phyloP scores from a whole-genome alignment of 2,113 vertebrate species.

The Arenaria interpres region DNA sequence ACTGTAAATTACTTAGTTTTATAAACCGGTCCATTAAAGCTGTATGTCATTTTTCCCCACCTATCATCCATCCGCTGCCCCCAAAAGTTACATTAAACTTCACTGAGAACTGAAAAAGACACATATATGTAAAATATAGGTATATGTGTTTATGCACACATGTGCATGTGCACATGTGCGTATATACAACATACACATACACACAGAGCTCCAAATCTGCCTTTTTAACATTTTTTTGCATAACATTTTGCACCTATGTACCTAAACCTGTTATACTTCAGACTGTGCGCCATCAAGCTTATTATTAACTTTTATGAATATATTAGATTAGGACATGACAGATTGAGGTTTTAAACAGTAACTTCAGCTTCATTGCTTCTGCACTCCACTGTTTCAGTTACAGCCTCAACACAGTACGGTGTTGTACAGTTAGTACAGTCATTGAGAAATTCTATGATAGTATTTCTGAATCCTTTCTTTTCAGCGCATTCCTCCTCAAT shows the following conservation, averaged over 20 bases:
- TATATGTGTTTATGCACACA: accelerated
- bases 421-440: not conserved
- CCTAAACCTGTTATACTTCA: not conserved
- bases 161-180: accelerated
- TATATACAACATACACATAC: too few relatives aligned
- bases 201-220: not conserved
- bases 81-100: not conserved
- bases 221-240: not conserved
- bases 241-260: accelerated
- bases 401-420: not conserved
- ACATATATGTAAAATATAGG: not conserved
- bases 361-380: not conserved
- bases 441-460: not conserved
- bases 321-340: not conserved
- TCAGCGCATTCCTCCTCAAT: not conserved
- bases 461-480: not conserved
- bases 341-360: not conserved
- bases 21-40: not conserved
- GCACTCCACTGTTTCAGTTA: not conserved
- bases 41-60: not conserved
- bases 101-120: not conserved
- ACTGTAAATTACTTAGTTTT: not conserved
- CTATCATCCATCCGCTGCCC: not conserved
- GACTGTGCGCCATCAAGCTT: not conserved
- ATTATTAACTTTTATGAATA: not conserved